phyloP scores from a whole-genome alignment of 2,888 invertebrate species.

The Steinernema hermaphroditum region DNA sequence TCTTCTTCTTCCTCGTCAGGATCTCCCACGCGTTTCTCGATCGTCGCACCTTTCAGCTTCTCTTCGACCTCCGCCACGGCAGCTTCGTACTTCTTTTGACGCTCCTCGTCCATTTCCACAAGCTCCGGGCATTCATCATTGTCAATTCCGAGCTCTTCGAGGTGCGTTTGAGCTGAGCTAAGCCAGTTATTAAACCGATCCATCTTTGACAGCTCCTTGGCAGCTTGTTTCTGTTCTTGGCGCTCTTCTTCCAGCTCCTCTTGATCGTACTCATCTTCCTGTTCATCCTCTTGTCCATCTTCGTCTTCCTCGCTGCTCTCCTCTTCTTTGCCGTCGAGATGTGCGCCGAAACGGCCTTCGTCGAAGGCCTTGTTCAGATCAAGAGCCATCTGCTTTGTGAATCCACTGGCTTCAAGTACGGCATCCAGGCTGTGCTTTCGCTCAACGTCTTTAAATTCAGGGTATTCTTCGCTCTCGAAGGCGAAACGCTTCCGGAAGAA shows the following conservation, averaged over 20 bases:
- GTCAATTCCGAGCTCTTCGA: constrained; percentile 44
- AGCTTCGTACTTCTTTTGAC: constrained; percentile 38
- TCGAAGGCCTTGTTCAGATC: constrained; percentile 64
- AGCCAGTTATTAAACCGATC: constrained; percentile 61
- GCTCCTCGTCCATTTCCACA: constrained; percentile 42
- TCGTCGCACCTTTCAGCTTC: constrained; percentile 30
- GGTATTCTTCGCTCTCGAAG: constrained; percentile 77
- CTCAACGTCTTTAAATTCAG: constrained; percentile 68
- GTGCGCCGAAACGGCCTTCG: constrained; percentile 59
- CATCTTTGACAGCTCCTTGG: constrained; percentile 31
- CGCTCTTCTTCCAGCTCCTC: constrained; percentile 37
- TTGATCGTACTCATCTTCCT: constrained; percentile 35
- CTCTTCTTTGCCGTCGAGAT: constrained; percentile 48
- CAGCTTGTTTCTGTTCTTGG: constrained; percentile 24
- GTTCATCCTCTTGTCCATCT: constrained; percentile 37
- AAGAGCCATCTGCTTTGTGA: constrained; percentile 74
- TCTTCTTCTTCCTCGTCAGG: constrained; percentile 27
- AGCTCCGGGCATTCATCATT: constrained; percentile 43
- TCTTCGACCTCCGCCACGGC: constrained; percentile 33
- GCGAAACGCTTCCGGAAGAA: constrained; percentile 87
- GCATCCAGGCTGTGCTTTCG: constrained; percentile 80
- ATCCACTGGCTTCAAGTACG: constrained; percentile 86
- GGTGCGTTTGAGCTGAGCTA: constrained; percentile 48
- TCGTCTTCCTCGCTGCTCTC: constrained; percentile 36
- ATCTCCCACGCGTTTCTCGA: constrained; percentile 31